Percentiles rank a stretch among this genome's conserved stretches.
Conservation (phyloP, 2,888 invertebrate species). For the Linyphia triangularis region DNA sequence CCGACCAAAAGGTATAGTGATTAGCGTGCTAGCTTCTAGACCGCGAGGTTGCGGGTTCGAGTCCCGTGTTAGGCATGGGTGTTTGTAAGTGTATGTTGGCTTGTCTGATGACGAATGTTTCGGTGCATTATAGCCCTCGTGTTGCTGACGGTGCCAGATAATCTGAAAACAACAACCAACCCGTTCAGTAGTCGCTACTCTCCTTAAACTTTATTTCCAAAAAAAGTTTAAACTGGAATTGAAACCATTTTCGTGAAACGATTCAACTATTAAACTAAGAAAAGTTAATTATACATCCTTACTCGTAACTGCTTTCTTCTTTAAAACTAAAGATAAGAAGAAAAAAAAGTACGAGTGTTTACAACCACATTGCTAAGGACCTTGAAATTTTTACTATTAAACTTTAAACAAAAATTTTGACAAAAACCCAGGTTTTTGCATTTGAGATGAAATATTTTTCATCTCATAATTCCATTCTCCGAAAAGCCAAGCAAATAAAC, state of each 20-base stretch:
- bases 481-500: not conserved
- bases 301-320: not conserved
- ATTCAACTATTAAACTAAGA: not conserved
- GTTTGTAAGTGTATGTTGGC: too few species aligned
- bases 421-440: not conserved
- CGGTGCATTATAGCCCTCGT: too few species aligned
- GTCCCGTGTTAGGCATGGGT: too few species aligned
- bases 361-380: not conserved
- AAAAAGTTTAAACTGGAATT: not conserved
- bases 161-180: too few species aligned
- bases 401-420: not conserved
- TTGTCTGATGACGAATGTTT: too few species aligned
- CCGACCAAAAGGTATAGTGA: too few species aligned
- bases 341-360: not conserved
- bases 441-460: not conserved
- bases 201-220: not conserved
- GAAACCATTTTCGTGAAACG: not conserved
- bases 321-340: not conserved
- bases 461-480: not conserved
- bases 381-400: not conserved
- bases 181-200: too few species aligned
- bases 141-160: too few species aligned
- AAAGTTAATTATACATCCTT: not conserved
- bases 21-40: too few species aligned
- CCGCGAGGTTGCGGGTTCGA: too few species aligned